Percentiles rank a stretch among this genome's conserved stretches.
phyloP scores from a whole-genome alignment of 2,888 invertebrate genomes.

The Troglohyphantes excavatus region DNA sequence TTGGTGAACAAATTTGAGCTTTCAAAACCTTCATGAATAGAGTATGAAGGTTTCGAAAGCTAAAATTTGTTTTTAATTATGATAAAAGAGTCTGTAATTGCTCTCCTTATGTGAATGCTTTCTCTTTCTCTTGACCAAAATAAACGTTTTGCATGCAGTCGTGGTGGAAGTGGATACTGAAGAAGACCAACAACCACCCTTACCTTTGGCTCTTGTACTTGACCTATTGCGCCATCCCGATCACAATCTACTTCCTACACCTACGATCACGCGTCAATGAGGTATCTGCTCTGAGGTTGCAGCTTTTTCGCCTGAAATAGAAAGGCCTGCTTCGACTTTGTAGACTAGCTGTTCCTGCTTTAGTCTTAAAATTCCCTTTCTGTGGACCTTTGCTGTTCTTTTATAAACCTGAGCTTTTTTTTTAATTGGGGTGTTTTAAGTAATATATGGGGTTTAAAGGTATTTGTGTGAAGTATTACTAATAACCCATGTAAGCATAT shows the following conservation, averaged over 20 bases:
- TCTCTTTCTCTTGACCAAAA: constrained; percentile 20
- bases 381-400: no score
- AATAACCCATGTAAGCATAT: no score
- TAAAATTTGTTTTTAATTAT: no score
- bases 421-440: no score
- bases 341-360: no score
- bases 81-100: not conserved
- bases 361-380: no score
- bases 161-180: constrained; percentile 83
- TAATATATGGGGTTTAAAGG: no score
- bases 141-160: constrained; percentile 45
- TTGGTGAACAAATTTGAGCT: no score
- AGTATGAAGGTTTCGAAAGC: no score
- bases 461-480: no score
- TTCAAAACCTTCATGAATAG: no score
- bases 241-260: constrained; percentile 87
- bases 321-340: not conserved
- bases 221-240: constrained; percentile 89
- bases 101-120: not conserved
- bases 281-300: constrained; percentile 84
- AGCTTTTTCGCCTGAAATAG: not conserved
- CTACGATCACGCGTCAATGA: constrained; percentile 87
- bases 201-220: constrained; percentile 92
- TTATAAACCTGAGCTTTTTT: no score
- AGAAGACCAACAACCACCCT: constrained; percentile 88